Evolutionary conservation across 2,888 invertebrate species (phyloP).

Genomic region (Eustalomyia histrio): DNA sequence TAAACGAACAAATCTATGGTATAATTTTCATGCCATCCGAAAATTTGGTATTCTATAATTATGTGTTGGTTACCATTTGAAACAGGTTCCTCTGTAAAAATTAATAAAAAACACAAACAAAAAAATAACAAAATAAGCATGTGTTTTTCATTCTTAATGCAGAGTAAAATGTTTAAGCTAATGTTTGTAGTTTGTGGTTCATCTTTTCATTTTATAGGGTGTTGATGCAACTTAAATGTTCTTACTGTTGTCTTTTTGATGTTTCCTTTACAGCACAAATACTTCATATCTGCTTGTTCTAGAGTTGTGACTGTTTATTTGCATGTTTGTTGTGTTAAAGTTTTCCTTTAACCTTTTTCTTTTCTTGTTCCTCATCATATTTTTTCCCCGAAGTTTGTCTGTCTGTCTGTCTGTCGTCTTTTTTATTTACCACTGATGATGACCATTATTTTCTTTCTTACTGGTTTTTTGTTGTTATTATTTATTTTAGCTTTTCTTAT

Average conservation of each 20-base stretch:
- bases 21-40: conserved; percentile 32
- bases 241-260: conserved; percentile 7
- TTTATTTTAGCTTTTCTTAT: conserved; percentile 6
- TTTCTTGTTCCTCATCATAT: neutral
- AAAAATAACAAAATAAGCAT: conserved; percentile 32
- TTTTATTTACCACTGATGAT: neutral
- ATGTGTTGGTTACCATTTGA: conserved; percentile 19
- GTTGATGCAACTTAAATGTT: conserved; percentile 33
- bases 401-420: neutral
- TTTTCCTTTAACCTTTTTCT: conserved; percentile 18
- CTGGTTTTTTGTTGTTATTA: conserved; percentile 20
- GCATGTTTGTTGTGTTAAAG: conserved; percentile 12
- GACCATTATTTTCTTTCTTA: conserved; percentile 22
- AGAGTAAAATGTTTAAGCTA: conserved; percentile 5
- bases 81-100: conserved; percentile 35
- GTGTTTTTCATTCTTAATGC: conserved; percentile 30
- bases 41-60: conserved; percentile 44
- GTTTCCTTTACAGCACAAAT: conserved; percentile 30
- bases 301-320: conserved; percentile 14
- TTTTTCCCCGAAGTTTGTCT: neutral
- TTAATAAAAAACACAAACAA: conserved; percentile 12
- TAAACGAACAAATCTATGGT: conserved; percentile 27
- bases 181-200: conserved; percentile 22
- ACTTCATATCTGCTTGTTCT: conserved; percentile 34
- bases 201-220: conserved; percentile 26